phyloP scores from a whole-genome alignment of 2,888 invertebrate species.

The Cataglyphis albicans region DNA sequence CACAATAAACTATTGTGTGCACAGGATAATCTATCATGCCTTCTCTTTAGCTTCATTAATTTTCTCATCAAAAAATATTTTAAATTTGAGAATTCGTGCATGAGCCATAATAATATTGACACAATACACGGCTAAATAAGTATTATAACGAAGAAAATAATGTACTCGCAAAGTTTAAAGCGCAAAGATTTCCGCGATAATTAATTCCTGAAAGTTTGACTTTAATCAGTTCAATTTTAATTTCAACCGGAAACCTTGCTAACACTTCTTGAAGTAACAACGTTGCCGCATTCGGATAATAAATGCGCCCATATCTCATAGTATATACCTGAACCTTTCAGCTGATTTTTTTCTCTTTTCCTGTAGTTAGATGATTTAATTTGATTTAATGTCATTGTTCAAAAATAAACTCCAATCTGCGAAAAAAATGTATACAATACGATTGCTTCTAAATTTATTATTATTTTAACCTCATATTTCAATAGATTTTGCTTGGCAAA shows the following conservation, averaged over 20 bases:
- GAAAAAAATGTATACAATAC: conserved; percentile 17
- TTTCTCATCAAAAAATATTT: neutral
- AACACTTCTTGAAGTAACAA: conserved; percentile 81
- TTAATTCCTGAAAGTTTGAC: conserved; percentile 75
- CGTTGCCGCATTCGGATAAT: conserved; percentile 73
- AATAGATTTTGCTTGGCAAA: conserved; percentile 6
- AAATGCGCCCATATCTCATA: conserved; percentile 66
- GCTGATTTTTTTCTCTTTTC: conserved; percentile 9
- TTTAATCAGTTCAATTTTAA: conserved; percentile 77
- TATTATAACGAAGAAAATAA: conserved; percentile 25
- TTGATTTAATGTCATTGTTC: conserved; percentile 23
- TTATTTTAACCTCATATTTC: neutral
- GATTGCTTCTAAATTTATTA: neutral
- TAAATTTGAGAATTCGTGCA: conserved; percentile 8
- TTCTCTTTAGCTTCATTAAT: conserved; percentile 24
- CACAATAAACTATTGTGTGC: neutral
- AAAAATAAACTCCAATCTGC: conserved; percentile 5
- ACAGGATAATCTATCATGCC: conserved; percentile 2
- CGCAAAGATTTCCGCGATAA: conserved; percentile 31
- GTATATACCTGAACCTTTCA: conserved; percentile 45
- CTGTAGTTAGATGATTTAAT: neutral
- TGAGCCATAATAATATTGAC: neutral
- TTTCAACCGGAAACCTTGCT: conserved; percentile 75
- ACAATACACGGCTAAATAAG: neutral
- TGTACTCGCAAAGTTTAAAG: conserved; percentile 4